Base-by-base conservation (phyloP, 2,113 vertebrate species). In the Hassar affinis region DNA sequence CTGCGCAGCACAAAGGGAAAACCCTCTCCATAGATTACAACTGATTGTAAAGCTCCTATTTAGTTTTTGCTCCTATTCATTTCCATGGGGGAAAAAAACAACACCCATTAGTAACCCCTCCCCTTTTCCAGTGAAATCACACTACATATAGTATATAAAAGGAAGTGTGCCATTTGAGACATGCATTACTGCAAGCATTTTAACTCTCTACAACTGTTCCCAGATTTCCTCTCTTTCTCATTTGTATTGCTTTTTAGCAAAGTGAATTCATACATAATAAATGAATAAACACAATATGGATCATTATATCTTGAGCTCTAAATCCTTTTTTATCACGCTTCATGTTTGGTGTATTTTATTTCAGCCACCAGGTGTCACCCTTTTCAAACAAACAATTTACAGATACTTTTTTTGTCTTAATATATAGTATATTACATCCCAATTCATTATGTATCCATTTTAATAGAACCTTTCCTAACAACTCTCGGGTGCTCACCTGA, bases 401-500 rank as follows among this genome's bases (percentile, higher is more conserved):
- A 66, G 33, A 66, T 18, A 42, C 18, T 69, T n/a, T n/a, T n/a
- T n/a, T n/a, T 20, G 30, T 38, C 30, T 18, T 30, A 62, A 30
- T 30, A 15, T 30, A 30, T 74, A 18, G 2, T 51, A 74, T 51
- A 47, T 47, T 14, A n/a, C 27, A 52, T 20, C 27, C 15, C 17
- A 52, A 75, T 9, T 51, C 9, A 30, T 51, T 30, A 51, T 10
- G 6, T 76, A 54, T 33, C 0, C 14, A 47, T 2, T 74, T 18
- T 49, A 74, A 2, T 17, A 3, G 22, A 74, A 74, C 11, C 45
- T 27, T 51, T 17, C 27, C 14, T 51, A 75, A 30, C 45, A 74
- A 18, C 14, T 3, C 47, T 52, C 20, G 18, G 22, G 47, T 71
- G 22, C 95, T 93, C 87, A 99, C 98, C 98, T n/a, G 97, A 94